Base-by-base conservation (phyloP, 2,888 invertebrate species). In the Tetragnatha montana region DNA sequence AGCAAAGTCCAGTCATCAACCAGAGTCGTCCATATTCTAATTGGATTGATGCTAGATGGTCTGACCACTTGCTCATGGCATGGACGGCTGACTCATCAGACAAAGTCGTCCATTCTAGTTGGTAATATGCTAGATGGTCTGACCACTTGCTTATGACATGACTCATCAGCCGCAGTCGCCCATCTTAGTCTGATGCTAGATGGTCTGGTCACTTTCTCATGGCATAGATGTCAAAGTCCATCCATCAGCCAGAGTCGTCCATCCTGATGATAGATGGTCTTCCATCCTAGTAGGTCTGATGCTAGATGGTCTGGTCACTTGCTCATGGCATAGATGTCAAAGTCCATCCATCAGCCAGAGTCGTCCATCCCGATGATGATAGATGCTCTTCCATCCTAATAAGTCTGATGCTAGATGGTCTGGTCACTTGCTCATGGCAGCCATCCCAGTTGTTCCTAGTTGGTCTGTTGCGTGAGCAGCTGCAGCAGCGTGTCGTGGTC, bases 401-500 rank as follows among this genome's bases (percentile, higher is more conserved):
- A 21, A 8, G 17, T n/a, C 17, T 14, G 14, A 14, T 17, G n/a
- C 1, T 17, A 68, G 14, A 35, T 35, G 35, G 35, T 35, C 35
- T 35, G 35, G 35, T 4, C 35, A 35, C 35, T 35, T 35, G 35
- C 35, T 35, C 4, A 35, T 35, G 35, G 35, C 22, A 10, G 6
- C 12, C 71, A 19, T 10, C 19, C 21, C 8, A 71, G 19, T 71
- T 17, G 1, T 21, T 68, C 80, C 87, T 35, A 78, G 80, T 88
- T 91, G 68, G 91, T 91, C 81, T 92, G 92, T 81, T 93, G 97
- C 22, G 97, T 97, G 83, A 98, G 94, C 92, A 98, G 94, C 93
- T 96, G 97, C 83, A 98, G 94, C 87, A 98, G 94, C 93, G 97
- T 97, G 22, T 96, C 96, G 91, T 97, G 97, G 92, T 97, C 97